Evolutionary conservation across 2,888 invertebrate species (phyloP).

Genomic region (Ganaspis brasiliensis): DNA sequence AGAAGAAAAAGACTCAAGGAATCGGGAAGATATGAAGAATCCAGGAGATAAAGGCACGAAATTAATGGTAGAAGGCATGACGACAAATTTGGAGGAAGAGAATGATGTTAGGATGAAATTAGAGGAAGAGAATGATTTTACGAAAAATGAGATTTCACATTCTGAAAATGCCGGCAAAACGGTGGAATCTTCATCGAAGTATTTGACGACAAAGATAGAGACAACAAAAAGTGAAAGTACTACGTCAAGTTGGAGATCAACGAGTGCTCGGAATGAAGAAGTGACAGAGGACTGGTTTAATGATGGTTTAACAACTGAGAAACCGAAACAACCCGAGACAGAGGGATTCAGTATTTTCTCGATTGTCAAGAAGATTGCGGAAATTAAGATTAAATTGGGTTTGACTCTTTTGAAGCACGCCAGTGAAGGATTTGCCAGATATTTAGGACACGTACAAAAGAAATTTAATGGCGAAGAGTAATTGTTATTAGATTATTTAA

Average conservation of each 20-base stretch:
- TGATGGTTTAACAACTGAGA: conserved; percentile 53
- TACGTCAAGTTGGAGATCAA: conserved; percentile 47
- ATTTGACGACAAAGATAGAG: conserved; percentile 4
- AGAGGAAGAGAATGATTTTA: conserved; percentile 52
- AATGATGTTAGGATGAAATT: conserved; percentile 50
- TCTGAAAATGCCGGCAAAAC: neutral
- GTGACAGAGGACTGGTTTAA: conserved; percentile 67
- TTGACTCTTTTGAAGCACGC: conserved; percentile 86
- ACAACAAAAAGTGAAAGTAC: conserved; percentile 1
- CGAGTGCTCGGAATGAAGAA: conserved; percentile 56
- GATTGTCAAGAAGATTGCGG: conserved; percentile 85
- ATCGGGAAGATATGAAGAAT: no score
- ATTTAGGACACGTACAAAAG: conserved; percentile 84
- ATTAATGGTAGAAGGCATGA: no score
- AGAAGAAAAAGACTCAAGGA: no score
- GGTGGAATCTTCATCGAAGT: neutral
- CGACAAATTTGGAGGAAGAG: conserved; percentile 25
- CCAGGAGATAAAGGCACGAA: no score
- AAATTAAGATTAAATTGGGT: conserved; percentile 86
- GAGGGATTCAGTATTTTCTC: conserved; percentile 81
- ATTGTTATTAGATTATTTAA: conserved; percentile 41
- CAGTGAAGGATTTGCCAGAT: conserved; percentile 85
- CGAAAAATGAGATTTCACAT: neutral
- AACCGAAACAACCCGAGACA: conserved; percentile 56
- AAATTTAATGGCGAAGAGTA: conserved; percentile 76